Percentiles rank a stretch among this genome's conserved stretches.
Conservation (phyloP, 1,140 invertebrate genomes). For the Drosophila rhopaloa region DNA sequence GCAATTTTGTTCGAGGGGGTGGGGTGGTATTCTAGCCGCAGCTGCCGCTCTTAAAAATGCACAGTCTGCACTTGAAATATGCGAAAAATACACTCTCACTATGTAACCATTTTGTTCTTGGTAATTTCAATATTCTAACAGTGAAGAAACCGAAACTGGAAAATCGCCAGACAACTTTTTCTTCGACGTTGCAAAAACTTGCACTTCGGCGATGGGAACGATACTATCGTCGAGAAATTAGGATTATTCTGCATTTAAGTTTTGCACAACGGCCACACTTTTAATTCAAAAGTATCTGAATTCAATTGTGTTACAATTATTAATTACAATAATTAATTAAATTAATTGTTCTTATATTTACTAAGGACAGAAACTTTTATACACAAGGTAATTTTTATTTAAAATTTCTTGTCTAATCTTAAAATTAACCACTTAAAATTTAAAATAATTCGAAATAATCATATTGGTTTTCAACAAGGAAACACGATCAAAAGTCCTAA, state of each 20-base stretch:
- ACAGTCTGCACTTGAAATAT: background rate
- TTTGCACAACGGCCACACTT: constrained; percentile 5
- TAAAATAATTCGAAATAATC: no score
- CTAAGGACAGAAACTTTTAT: no score
- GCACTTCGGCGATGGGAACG: background rate
- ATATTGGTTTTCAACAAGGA: no score
- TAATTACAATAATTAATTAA: no score
- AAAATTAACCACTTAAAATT: no score
- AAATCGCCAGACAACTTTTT: constrained; percentile 5
- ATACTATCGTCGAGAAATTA: constrained; percentile 4
- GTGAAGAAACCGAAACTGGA: background rate
- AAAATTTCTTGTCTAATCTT: no score
- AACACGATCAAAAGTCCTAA: no score
- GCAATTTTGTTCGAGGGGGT: constrained; percentile 4
- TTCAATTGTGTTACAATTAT: background rate
- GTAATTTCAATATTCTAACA: background rate
- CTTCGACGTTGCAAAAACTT: constrained; percentile 19
- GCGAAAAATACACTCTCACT: background rate
- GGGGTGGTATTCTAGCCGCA: background rate
- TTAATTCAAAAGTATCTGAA: background rate
- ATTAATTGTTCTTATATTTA: no score
- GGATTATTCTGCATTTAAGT: background rate
- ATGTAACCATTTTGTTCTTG: background rate
- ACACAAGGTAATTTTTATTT: no score
- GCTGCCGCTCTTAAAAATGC: background rate